Evolutionary conservation across 2,888 invertebrate species (phyloP), one percentile per base, ranked within the genome.

Genomic region (Omphaloscelis lunosa): DNA sequence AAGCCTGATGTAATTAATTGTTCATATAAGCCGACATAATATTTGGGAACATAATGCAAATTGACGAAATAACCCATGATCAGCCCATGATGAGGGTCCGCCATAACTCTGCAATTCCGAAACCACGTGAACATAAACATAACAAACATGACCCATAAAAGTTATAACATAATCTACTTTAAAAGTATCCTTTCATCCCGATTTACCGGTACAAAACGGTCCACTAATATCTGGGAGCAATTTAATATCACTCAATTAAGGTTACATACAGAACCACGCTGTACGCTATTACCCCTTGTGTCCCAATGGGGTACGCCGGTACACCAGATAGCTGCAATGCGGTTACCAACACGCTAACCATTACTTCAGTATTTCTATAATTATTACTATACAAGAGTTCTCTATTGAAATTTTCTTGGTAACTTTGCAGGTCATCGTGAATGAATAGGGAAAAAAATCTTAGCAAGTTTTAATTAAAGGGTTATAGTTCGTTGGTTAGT

Each of bases 301-400:
- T 89, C 86, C 89, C 89, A 70, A 75, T 78, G 86, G 89, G 84
- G 84, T 70, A 75, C 34, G 58, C 29, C 45, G n/a, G 77, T 77
- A 69, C 76, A 48, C 81, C 77, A 82, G 84, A 89, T 83, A 81
- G 80, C 89, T 89, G 89, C 89, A 89, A 74, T 89, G 89, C 89
- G 88, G 89, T 80, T 78, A 68, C 41, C 74, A 71, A 80, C 87
- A 88, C 85, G 86, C 81, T 67, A 84, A 74, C 77, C 45, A 73
- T 80, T 63, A 72, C 65, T 65, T 41, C 78, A 70, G 79, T 81
- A 67, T 63, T 79, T 68, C 66, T 63, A 69, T 86, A 77, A 86
- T 84, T 78, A 79, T 84, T 79, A 68, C 67, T 76, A 74, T 71
- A 86, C 63, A 68, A 72, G 53, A 72, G 67, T 70, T 63, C 72